A percentile compares a stretch with the other conserved stretches of the same genome.
Conservation (phyloP, 2,113 vertebrate genomes). For the Campylorhamphus procurvoides region DNA sequence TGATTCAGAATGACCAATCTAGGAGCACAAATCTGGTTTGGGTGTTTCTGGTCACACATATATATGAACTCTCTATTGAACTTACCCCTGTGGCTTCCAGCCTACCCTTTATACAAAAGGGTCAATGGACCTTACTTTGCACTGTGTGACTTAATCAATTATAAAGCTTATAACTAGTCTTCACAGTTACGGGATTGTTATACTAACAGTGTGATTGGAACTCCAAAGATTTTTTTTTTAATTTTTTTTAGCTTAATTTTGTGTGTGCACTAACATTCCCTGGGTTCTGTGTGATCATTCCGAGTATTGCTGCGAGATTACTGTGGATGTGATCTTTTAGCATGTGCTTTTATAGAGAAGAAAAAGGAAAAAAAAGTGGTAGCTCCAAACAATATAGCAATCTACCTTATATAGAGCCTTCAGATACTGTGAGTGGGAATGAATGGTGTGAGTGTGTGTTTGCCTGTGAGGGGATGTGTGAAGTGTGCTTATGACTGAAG, state of each 20-base stretch:
- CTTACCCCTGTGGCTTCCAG: conserved; percentile 81
- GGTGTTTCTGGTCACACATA: conserved; percentile 78
- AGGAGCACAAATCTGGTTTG: conserved; percentile 76
- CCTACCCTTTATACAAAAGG: conserved; percentile 84
- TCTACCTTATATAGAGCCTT: conserved; percentile 89
- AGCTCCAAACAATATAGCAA: conserved; percentile 84
- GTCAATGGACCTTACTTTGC: conserved; percentile 84
- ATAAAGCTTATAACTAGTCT: conserved; percentile 84
- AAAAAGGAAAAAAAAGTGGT: conserved; percentile 63
- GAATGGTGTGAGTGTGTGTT: conserved; percentile 54
- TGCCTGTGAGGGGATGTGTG: conserved; percentile 43
- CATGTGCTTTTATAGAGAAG: conserved; percentile 84
- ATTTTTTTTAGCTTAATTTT: conserved; percentile 81
- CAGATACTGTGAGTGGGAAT: conserved; percentile 85
- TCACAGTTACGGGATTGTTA: conserved; percentile 83
- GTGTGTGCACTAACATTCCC: conserved; percentile 90
- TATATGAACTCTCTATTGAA: conserved; percentile 77
- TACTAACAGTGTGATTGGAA: conserved; percentile 88
- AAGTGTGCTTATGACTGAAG: not conserved
- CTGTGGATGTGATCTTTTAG: conserved; percentile 85
- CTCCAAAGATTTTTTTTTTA: conserved; percentile 87
- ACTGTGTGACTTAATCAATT: conserved; percentile 87
- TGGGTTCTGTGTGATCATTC: conserved; percentile 87
- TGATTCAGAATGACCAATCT: conserved; percentile 91
- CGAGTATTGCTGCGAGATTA: conserved; percentile 84